Evolutionary conservation across 37 sponge, comb jelly and placozoan genomes (phyloP).

Genomic region (Axinella damicornis): DNA sequence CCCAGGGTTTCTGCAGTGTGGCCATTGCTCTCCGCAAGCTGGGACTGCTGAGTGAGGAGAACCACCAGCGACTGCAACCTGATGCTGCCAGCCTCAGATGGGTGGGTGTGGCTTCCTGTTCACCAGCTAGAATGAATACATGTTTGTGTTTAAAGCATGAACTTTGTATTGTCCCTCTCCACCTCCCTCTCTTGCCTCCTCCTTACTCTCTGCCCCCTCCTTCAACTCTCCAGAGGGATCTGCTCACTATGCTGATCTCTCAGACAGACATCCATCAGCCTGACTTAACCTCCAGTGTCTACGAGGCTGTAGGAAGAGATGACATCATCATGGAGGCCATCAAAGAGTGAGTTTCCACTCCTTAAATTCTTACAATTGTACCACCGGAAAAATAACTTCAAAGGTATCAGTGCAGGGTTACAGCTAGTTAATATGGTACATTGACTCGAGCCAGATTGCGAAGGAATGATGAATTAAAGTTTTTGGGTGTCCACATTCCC

Average conservation of each 20-base stretch:
- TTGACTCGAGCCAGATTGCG: too few species aligned
- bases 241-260: constrained; percentile 64
- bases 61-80: constrained; percentile 58
- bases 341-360: constrained; percentile 60
- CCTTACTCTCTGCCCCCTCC: not conserved
- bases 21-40: constrained; percentile 45
- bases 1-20: constrained; percentile 61
- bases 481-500: too few species aligned
- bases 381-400: not conserved
- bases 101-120: constrained; percentile 37
- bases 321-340: constrained; percentile 38
- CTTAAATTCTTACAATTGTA: too few species aligned
- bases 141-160: too few species aligned
- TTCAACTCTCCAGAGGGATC: constrained; percentile 38
- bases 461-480: too few species aligned
- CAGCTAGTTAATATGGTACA: too few species aligned
- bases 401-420: too few species aligned
- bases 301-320: constrained; percentile 51
- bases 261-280: constrained; percentile 30
- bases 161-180: too few species aligned
- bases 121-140: too few species aligned
- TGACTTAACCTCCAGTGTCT: constrained; percentile 50
- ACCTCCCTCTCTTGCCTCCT: too few species aligned
- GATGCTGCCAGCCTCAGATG: constrained; percentile 60
- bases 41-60: constrained; percentile 61